These are phyloP conservation scores for Agriopis leucophaearia DNA, from an alignment of 2,888 invertebrate genomes.

Conservation along the genomic window DNA sequence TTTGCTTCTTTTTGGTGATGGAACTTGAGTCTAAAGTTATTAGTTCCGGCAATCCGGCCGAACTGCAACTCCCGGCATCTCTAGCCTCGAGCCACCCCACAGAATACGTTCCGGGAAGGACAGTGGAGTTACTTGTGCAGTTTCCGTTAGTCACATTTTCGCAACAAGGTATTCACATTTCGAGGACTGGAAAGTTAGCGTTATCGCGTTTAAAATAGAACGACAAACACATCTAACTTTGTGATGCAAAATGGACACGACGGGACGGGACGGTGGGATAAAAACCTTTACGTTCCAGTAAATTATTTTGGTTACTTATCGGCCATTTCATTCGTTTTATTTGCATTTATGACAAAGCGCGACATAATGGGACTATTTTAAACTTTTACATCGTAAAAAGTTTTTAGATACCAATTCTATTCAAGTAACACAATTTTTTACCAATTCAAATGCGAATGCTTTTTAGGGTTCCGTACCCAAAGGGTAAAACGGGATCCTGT, in stretches of 20 bases:
- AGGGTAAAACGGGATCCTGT: too few relatives aligned
- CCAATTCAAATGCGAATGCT: too few relatives aligned
- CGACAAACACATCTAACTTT: conserved; percentile 84
- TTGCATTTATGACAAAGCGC: background rate
- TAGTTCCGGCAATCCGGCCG: conserved; percentile 20
- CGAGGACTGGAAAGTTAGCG: conserved; percentile 84
- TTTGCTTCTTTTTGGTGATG: background rate
- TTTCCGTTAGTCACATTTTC: conserved; percentile 86
- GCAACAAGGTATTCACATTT: conserved; percentile 86
- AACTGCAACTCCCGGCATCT: background rate
- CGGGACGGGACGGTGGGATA: conserved; percentile 52
- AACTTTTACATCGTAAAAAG: background rate
- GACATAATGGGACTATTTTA: background rate
- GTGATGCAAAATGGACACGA: conserved; percentile 83
- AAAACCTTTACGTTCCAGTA: conserved; percentile 54
- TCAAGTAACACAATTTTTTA: too few relatives aligned
- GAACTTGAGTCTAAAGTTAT: background rate
- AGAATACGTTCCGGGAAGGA: conserved; percentile 71
- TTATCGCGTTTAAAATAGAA: conserved; percentile 86
- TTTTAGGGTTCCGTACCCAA: too few relatives aligned
- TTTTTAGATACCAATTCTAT: background rate
- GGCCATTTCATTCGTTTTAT: conserved; percentile 12
- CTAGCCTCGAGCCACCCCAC: conserved; percentile 42
- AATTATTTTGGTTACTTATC: conserved; percentile 53
- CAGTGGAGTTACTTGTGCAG: conserved; percentile 82